Evolutionary conservation across 1,140 invertebrate genomes (phyloP).

Genomic region (fruit fly (Drosophila melanogaster)): DNA sequence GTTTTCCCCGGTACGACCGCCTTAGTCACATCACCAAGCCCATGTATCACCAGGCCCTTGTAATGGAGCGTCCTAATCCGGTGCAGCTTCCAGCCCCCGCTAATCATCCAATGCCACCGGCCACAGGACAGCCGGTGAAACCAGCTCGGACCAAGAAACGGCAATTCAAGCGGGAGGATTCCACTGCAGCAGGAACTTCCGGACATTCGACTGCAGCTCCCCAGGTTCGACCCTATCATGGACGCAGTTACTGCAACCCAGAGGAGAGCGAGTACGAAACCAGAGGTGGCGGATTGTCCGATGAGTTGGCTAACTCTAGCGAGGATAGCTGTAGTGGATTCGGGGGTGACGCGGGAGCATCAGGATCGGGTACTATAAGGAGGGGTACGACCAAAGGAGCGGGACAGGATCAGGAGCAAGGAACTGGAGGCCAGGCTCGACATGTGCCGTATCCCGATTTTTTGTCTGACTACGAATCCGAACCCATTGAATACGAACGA

Average conservation of each 20-base stretch:
- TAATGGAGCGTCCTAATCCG: slow-evolving; percentile 24
- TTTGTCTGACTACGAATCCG: slow-evolving; percentile 80
- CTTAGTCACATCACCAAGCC: slow-evolving; percentile 85
- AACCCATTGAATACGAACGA: slow-evolving; percentile 81
- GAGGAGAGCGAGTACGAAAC: slow-evolving; percentile 80
- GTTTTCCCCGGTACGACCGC: slow-evolving; percentile 87
- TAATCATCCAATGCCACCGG: slow-evolving; percentile 80
- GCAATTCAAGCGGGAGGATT: slow-evolving; percentile 78
- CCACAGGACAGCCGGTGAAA: slow-evolving; percentile 75
- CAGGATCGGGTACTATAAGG: slow-evolving; percentile 64
- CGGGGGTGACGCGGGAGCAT: slow-evolving; percentile 27
- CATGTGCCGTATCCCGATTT: slow-evolving; percentile 82
- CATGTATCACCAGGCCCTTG: slow-evolving; percentile 70
- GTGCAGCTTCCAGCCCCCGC: slow-evolving; percentile 50
- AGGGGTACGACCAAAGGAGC: slow-evolving; percentile 33
- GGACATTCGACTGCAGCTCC: slow-evolving; percentile 2
- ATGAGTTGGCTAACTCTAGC: slow-evolving; percentile 82
- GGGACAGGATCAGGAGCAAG: slow-evolving; percentile 2
- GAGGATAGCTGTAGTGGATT: slow-evolving; percentile 75
- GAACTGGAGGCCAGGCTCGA: slow-evolving; percentile 8
- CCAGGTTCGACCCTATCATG: slow-evolving; percentile 62
- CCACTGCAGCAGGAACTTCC: slow-evolving; percentile 51
- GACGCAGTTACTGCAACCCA: slow-evolving; percentile 74
- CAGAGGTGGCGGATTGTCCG: slow-evolving; percentile 69
- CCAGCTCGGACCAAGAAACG: slow-evolving; percentile 82